phyloP scores from a whole-genome alignment of 2,797 vertebrate species.

The Gymnoscopelus braueri region DNA sequence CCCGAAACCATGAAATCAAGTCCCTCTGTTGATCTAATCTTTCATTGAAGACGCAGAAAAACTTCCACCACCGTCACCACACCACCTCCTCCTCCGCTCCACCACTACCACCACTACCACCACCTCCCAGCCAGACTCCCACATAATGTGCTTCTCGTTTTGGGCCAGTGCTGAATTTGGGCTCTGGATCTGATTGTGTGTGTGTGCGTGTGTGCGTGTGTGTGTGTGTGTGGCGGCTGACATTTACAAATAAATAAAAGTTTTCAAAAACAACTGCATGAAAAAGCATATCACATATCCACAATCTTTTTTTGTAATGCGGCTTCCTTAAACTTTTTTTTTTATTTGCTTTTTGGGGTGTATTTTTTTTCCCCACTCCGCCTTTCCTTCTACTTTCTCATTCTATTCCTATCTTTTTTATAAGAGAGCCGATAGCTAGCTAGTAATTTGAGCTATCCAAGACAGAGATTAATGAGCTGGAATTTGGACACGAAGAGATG shows the following conservation, averaged over 20 bases:
- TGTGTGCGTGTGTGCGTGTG: constrained; percentile 1
- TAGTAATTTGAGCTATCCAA: constrained; percentile 26
- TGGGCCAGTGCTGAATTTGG: constrained; percentile 49
- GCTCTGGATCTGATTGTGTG: not conserved
- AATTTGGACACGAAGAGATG: constrained; percentile 41
- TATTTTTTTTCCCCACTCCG: constrained; percentile 16
- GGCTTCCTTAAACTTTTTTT: constrained; percentile 21
- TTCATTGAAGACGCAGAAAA: constrained; percentile 71
- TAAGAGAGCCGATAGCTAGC: constrained; percentile 40
- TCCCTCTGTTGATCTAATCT: constrained; percentile 69
- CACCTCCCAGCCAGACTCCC: constrained; percentile 63
- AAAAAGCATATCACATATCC: constrained; percentile 66
- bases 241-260: constrained; percentile 78
- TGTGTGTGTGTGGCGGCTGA: constrained; percentile 70
- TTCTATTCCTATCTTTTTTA: constrained; percentile 49
- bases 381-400: constrained; percentile 5
- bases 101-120: not conserved
- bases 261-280: too few species aligned
- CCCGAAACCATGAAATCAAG: constrained; percentile 62
- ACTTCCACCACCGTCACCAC: constrained; percentile 59
- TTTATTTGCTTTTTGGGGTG: not conserved
- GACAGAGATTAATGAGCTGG: constrained; percentile 40
- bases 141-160: constrained; percentile 83
- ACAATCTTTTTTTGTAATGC: constrained; percentile 66
- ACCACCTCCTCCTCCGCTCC: constrained; percentile 6